Evolutionary conservation across 2,888 invertebrate genomes (phyloP), one percentile per base, ranked within the genome.

Genomic region (Sminthurinus aureus): DNA sequence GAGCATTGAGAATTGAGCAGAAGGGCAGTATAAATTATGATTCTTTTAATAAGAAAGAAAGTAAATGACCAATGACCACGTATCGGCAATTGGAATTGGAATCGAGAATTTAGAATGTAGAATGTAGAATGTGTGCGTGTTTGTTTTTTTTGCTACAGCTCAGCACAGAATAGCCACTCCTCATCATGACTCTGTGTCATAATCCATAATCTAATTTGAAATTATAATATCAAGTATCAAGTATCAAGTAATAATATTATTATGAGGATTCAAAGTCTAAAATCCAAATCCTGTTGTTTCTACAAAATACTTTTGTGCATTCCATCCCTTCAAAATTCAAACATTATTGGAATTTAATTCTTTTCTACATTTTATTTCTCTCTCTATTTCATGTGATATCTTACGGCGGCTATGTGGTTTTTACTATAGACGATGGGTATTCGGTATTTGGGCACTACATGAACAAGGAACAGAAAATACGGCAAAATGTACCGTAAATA

Each of bases 151-250:
- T 69, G 11, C 9, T 69, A n/a, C 69, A 24, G n/a, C n/a, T n/a
- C n/a, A n/a, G n/a, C n/a, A n/a, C n/a, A n/a, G n/a, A n/a, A n/a
- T n/a, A n/a, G 58, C 58, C 58, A 58, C 58, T 58, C 58, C 58
- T 58, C 58, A 58, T 58, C 58, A 58, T 73, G 73, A 24, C 76
- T 58, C 22, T 58, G 52, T 76, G 38, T 38, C 38, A 4, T 38
- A 38, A 38, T 38, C 38, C 76, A 51, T 52, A 76, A 52, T 76
- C 58, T 76, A 76, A 76, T 76, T 76, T 76, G 20, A 52, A 76
- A 76, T 76, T 76, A 22, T 76, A 76, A 76, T 52, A 38, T 38
- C 38, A 38, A 38, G 3, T 38, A n/a, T n/a, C n/a, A n/a, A n/a
- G n/a, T n/a, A n/a, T n/a, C n/a, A n/a, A n/a, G n/a, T n/a, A n/a